Percentiles rank a stretch among this genome's conserved stretches.
Conservation (phyloP, 2,113 vertebrate genomes). For the Scytalopus superciliaris region DNA sequence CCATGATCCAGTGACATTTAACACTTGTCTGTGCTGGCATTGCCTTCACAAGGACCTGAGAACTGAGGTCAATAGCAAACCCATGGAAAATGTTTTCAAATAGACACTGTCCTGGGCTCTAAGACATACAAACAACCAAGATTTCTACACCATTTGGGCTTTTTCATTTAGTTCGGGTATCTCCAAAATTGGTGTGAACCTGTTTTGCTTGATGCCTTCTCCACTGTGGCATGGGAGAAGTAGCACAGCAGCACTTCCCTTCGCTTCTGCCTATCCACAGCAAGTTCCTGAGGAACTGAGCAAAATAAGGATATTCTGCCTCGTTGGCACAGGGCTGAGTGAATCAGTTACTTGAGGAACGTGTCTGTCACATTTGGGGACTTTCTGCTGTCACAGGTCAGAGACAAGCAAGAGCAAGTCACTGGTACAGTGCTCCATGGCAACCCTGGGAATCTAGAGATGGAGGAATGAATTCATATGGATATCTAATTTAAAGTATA, state of each 20-base stretch:
- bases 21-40: neutral
- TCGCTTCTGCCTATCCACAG: neutral
- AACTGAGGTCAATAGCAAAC: neutral
- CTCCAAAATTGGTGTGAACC: neutral
- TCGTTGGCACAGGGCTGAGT: neutral
- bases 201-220: neutral
- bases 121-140: neutral
- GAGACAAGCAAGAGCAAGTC: neutral
- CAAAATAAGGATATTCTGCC: neutral
- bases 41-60: neutral
- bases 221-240: neutral
- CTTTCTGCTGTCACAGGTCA: neutral
- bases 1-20: neutral
- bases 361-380: neutral
- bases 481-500: neutral
- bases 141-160: neutral
- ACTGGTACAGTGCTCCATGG: neutral
- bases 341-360: neutral
- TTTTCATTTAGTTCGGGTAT: neutral
- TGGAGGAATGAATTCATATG: neutral
- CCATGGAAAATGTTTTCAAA: neutral
- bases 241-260: neutral
- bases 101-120: neutral
- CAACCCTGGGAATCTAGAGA: neutral
- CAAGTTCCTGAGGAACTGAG: neutral